Evolutionary conservation across 2,113 vertebrate genomes (phyloP).

Genomic region (Bambusicola thoracicus): DNA sequence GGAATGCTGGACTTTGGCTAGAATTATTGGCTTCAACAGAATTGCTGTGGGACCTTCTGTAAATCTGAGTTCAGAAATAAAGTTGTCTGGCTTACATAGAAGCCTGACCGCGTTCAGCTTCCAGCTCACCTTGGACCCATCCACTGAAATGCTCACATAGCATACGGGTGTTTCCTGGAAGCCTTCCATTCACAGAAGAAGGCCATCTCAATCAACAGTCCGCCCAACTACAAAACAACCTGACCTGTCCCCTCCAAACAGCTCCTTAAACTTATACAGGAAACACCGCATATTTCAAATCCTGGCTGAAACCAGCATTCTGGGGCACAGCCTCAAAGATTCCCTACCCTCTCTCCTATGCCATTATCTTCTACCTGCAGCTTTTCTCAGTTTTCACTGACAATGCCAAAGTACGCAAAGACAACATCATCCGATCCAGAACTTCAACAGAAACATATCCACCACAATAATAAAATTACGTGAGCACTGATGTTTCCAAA

Average conservation of each 20-base stretch:
- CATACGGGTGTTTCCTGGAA: neutral
- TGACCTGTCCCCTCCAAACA: neutral
- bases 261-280: neutral
- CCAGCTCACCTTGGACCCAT: neutral
- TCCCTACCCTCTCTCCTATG: neutral
- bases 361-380: neutral
- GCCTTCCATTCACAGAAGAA: neutral
- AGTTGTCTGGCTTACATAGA: neutral
- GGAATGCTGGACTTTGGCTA: neutral
- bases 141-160: neutral
- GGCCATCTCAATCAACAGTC: neutral
- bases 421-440: neutral
- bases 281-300: accelerated
- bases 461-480: neutral
- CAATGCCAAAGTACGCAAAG: neutral
- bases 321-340: neutral
- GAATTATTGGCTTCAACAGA: neutral
- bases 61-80: neutral
- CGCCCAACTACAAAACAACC: neutral
- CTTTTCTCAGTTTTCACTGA: neutral
- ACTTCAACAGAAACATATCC: neutral
- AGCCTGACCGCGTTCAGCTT: neutral
- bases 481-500: neutral
- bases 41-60: neutral
- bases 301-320: neutral